Percentiles rank a stretch among this genome's conserved stretches.
phyloP scores from a whole-genome alignment of 2,797 vertebrate species.

The Cetoscarus ocellatus region DNA sequence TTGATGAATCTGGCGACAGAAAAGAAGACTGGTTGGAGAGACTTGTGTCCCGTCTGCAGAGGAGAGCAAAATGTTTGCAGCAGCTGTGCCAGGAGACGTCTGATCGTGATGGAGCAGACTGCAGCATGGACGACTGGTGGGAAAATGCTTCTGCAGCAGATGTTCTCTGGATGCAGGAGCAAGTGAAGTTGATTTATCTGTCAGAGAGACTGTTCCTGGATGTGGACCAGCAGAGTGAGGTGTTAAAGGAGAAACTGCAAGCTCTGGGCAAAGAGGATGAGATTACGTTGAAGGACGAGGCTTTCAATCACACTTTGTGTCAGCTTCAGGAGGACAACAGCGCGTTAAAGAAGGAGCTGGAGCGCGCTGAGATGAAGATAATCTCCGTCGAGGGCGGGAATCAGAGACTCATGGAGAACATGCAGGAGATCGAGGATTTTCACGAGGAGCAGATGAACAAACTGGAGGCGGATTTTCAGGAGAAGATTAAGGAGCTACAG shows the following conservation, averaged over 20 bases:
- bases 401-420: slow-evolving; percentile 79
- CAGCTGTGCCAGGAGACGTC: slow-evolving; percentile 85
- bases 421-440: slow-evolving; percentile 80
- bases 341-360: slow-evolving; percentile 76
- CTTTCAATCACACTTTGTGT: slow-evolving; percentile 79
- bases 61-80: slow-evolving; percentile 82
- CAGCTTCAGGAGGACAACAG: slow-evolving; percentile 83
- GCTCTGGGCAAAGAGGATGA: slow-evolving; percentile 80
- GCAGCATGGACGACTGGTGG: slow-evolving; percentile 53
- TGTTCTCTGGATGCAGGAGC: slow-evolving; percentile 82
- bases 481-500: slow-evolving; percentile 89
- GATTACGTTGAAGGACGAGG: slow-evolving; percentile 77
- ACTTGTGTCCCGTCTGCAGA: slow-evolving; percentile 86
- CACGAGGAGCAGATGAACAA: slow-evolving; percentile 85
- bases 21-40: slow-evolving; percentile 78
- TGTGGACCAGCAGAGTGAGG: slow-evolving; percentile 80
- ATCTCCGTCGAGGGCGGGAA: slow-evolving; percentile 80
- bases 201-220: slow-evolving; percentile 85
- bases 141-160: slow-evolving; percentile 71
- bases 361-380: slow-evolving; percentile 83
- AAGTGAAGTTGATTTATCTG: slow-evolving; percentile 89
- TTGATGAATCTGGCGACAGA: slow-evolving; percentile 52
- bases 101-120: slow-evolving; percentile 60
- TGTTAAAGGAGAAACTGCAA: slow-evolving; percentile 76
- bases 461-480: slow-evolving; percentile 88